phyloP scores from a whole-genome alignment of 2,113 vertebrate species.

The Merops nubicus region DNA sequence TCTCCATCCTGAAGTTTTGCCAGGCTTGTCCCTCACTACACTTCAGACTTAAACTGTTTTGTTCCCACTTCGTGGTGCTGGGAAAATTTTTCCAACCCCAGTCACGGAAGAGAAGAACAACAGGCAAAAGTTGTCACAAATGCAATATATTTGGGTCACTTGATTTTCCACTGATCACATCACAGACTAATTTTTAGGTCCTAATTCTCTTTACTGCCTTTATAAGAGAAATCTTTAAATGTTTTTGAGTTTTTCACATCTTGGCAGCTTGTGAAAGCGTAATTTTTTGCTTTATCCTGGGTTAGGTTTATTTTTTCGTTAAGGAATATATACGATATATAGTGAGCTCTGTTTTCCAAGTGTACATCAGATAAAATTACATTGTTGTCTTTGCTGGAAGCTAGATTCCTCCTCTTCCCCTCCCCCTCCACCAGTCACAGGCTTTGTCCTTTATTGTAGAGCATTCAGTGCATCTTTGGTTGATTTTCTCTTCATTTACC shows the following conservation, averaged over 20 bases:
- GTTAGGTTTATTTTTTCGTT: background rate
- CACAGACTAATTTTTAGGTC: background rate
- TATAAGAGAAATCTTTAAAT: background rate
- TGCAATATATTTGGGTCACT: background rate
- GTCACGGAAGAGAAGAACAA: fast-evolving
- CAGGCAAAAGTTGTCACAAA: background rate
- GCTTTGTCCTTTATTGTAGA: slow-evolving; percentile 44
- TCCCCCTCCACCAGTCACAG: background rate
- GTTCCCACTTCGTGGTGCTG: background rate
- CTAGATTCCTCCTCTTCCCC: slow-evolving; percentile 18
- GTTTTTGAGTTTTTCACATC: background rate
- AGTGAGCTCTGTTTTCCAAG: background rate
- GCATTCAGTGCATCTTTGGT: slow-evolving; percentile 1
- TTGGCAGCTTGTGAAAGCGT: background rate
- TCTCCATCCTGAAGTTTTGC: background rate
- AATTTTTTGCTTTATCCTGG: background rate
- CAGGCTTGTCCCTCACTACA: background rate
- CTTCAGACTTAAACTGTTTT: background rate
- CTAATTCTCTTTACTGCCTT: background rate
- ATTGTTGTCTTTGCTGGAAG: slow-evolving; percentile 49
- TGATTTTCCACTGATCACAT: background rate
- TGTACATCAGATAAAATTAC: slow-evolving; percentile 42
- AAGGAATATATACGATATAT: slow-evolving; percentile 6
- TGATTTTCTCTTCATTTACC: slow-evolving; percentile 37
- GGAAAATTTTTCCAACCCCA: background rate